phyloP scores from a whole-genome alignment of 2,888 invertebrate genomes.

The Netelia virgata region DNA sequence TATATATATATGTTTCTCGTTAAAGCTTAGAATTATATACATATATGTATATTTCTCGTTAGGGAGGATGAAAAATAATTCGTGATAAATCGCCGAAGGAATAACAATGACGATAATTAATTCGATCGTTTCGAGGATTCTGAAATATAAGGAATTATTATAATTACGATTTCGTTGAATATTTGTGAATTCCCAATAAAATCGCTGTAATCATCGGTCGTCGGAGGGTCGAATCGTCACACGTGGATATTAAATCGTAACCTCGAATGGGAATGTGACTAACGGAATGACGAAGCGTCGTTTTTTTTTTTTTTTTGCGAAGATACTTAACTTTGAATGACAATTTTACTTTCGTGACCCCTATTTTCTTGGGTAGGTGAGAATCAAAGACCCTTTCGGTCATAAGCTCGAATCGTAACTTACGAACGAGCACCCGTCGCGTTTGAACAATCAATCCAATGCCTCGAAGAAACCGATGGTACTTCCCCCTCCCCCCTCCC shows the following conservation, averaged over 20 bases:
- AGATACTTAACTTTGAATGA: not conserved
- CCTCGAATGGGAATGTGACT: not conserved
- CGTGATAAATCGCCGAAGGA: too few relatives aligned
- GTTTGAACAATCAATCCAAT: slow-evolving; percentile 48
- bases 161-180: too few relatives aligned
- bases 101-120: too few relatives aligned
- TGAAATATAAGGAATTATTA: too few relatives aligned
- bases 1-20: not conserved
- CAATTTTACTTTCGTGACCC: not conserved
- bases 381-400: slow-evolving; percentile 18
- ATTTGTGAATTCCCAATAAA: too few relatives aligned
- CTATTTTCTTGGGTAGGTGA: not conserved
- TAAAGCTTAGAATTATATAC: not conserved
- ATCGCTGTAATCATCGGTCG: too few relatives aligned
- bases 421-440: slow-evolving; percentile 29
- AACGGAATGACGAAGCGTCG: not conserved
- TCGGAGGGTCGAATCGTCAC: too few relatives aligned
- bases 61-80: too few relatives aligned
- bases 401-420: slow-evolving; percentile 36
- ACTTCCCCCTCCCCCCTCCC: slow-evolving; percentile 1
- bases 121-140: too few relatives aligned
- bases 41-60: too few relatives aligned
- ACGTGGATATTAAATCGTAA: not conserved
- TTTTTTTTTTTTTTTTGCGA: not conserved
- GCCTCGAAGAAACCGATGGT: not conserved